Evolutionary conservation across 2,888 invertebrate genomes (phyloP), one percentile per base, ranked within the genome.

Genomic region (Incurvaria masculella): DNA sequence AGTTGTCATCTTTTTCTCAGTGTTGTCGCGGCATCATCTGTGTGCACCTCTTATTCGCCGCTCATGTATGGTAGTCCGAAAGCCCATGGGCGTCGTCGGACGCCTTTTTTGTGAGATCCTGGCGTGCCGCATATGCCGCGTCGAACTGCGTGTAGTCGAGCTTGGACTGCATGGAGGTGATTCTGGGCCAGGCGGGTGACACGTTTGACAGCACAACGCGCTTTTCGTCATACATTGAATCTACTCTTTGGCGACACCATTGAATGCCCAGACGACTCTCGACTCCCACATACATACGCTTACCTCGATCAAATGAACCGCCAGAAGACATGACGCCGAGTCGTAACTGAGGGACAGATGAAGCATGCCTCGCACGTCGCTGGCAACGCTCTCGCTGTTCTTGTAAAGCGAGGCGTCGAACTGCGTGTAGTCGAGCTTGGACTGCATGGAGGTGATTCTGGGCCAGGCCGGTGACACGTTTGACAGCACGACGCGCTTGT

Each of bases 131-230:
- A n/a, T n/a, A n/a, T n/a, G n/a, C n/a, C n/a, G 79, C 76, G 60
- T 84, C 82, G 47, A 83, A 83, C 64, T 84, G 83, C 10, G 81
- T 79, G 56, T 82, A 83, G 61, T 85, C 86, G 53, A 86, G 66
- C 55, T 84, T 84, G 44, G 84, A 81, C 55, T 84, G 83, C 83
- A 85, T 85, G 18, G 84, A 79, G 17, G 78, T 68, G 2, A 81
- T 71, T 42, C 72, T 69, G 1, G 80, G 80, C 3, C 80, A 58
- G 6, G 65, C 57, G 1, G 76, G 73, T 52, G 68, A 68, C 20
- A 60, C 56, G 62, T 69, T 74, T 19, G 80, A 72, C 43, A 82
- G 65, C 1, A 83, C 76, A 46, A 83, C 72, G 49, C 81, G 80
- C 51, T 81, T 81, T 40, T 82, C 82, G 40, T 72, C n/a, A n/a